Percentiles rank a stretch among this genome's conserved stretches.
phyloP scores from a whole-genome alignment of 2,113 vertebrate species.

The Sapayoa aenigma region DNA sequence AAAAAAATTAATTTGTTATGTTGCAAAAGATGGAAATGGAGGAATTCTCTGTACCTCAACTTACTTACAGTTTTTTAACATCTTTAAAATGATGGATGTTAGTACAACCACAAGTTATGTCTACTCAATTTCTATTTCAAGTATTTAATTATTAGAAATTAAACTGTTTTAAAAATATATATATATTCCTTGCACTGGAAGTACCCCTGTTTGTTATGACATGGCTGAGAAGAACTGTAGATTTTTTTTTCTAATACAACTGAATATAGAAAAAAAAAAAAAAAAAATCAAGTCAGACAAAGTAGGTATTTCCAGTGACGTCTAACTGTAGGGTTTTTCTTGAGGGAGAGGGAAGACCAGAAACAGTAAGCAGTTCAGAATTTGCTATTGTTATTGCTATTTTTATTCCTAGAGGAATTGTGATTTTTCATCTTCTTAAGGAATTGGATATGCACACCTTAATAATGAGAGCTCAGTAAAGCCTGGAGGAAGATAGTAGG shows the following conservation, averaged over 20 bases:
- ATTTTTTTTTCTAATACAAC: neutral
- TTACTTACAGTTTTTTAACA: neutral
- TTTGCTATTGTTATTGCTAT: neutral
- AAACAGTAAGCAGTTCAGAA: neutral
- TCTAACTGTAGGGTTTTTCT: neutral
- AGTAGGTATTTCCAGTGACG: neutral
- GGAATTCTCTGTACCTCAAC: neutral
- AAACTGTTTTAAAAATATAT: neutral
- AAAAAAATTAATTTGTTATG: neutral
- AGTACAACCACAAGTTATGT: neutral
- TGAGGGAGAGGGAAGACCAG: neutral
- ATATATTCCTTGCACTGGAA: neutral
- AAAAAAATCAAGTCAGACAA: neutral
- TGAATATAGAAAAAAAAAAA: neutral
- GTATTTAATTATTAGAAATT: neutral
- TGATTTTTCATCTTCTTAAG: neutral
- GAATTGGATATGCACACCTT: neutral
- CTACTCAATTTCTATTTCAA: neutral
- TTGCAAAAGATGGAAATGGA: neutral
- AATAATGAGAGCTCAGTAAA: neutral
- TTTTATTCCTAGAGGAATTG: neutral
- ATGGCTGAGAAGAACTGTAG: neutral
- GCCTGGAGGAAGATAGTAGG: neutral
- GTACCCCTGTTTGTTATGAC: neutral
- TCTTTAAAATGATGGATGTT: neutral